Percentiles rank a stretch among this genome's conserved stretches.
Evolutionary conservation across 64 coral and sea anemone genomes (phyloP).

Genomic region (Montipora sp.): DNA sequence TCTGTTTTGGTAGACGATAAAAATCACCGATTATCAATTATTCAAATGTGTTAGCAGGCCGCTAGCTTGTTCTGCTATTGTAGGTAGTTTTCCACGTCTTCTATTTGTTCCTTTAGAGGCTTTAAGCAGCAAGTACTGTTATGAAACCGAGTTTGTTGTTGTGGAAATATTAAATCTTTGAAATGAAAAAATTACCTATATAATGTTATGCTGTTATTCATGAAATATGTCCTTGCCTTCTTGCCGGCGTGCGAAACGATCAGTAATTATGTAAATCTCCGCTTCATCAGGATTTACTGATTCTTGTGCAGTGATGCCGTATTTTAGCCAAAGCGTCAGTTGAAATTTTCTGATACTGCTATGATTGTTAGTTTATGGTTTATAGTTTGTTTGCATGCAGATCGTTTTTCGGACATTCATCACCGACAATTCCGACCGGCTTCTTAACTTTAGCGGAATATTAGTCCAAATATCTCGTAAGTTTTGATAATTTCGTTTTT

Average conservation of each 20-base stretch:
- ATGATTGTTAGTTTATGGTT: no score
- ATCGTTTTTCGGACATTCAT: neutral
- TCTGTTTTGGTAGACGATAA: conserved; percentile 54
- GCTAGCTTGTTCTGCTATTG: conserved; percentile 56
- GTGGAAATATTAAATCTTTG: neutral
- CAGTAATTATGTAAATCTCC: conserved; percentile 37
- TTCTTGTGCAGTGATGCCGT: neutral
- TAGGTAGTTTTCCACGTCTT: conserved; percentile 47
- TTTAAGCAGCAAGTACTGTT: conserved; percentile 34
- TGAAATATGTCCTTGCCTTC: neutral
- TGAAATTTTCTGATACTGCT: neutral
- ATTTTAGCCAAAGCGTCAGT: conserved; percentile 14
- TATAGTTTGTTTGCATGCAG: neutral
- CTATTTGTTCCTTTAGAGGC: conserved; percentile 29
- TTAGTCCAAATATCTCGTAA: neutral
- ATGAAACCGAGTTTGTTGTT: neutral
- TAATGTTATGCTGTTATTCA: neutral
- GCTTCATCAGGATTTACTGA: conserved; percentile 24
- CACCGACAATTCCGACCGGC: neutral
- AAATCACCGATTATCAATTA: conserved; percentile 66
- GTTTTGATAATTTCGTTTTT: neutral
- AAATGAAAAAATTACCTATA: neutral
- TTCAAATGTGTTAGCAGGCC: conserved; percentile 51
- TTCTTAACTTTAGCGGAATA: neutral
- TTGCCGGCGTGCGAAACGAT: conserved; percentile 13